phyloP scores from a whole-genome alignment of 2,888 invertebrate genomes.

The Muscina levida region DNA sequence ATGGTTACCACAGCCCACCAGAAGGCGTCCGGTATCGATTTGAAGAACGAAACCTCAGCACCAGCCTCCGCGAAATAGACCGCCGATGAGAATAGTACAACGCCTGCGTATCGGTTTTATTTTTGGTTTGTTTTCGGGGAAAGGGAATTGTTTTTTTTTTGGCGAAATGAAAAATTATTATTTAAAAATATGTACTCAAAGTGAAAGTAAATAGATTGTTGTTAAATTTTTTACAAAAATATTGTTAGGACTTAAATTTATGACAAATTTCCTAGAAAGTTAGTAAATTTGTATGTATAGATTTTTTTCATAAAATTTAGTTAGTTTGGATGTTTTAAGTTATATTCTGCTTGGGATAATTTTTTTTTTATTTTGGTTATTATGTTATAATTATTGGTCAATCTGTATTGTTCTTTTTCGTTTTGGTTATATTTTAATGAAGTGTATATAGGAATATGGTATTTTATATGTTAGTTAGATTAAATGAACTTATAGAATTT shows the following conservation, averaged over 20 bases:
- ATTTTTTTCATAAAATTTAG: conserved; percentile 23
- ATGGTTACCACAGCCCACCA: conserved; percentile 99
- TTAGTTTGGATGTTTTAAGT: conserved; percentile 13
- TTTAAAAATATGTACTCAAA: conserved; percentile 7
- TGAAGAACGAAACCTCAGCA: conserved; percentile 99
- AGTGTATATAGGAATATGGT: conserved; percentile 27
- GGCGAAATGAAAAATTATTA: conserved; percentile 9
- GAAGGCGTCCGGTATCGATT: conserved; percentile 99
- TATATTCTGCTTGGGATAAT: conserved; percentile 64
- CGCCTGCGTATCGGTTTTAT: conserved; percentile 84
- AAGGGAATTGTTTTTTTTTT: conserved; percentile 16
- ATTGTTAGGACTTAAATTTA: too few species aligned
- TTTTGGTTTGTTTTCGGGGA: conserved; percentile 5
- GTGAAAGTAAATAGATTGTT: too few species aligned
- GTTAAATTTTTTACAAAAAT: too few species aligned
- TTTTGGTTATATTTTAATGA: not conserved
- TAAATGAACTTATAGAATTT: not conserved
- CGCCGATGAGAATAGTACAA: conserved; percentile 99
- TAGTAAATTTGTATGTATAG: not conserved
- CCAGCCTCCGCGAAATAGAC: conserved; percentile 99
- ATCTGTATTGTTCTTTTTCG: too few species aligned
- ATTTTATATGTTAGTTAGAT: not conserved
- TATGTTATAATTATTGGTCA: conserved; percentile 14
- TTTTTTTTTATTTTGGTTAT: conserved; percentile 34
- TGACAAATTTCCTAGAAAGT: not conserved